These are phyloP conservation scores for Psettodes erumei DNA, from an alignment of 2,113 vertebrate species.

Conservation along the genomic window DNA sequence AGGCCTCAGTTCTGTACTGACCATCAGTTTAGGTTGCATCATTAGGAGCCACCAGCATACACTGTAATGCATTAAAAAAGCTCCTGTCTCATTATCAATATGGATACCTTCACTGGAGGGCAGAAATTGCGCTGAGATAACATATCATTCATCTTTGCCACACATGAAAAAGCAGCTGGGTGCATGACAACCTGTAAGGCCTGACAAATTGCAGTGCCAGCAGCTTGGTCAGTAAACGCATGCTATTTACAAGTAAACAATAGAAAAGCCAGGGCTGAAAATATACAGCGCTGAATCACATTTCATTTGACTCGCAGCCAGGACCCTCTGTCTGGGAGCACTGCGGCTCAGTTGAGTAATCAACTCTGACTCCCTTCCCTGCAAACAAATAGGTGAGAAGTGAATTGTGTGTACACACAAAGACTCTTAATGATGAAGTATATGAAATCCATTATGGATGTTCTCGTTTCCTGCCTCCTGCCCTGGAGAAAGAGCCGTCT, in stretches of 20 bases:
- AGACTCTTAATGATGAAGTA: conserved; percentile 61
- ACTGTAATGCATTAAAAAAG: conserved; percentile 18
- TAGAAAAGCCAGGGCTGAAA: conserved; percentile 43
- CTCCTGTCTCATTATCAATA: conserved; percentile 57
- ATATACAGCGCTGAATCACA: conserved; percentile 35
- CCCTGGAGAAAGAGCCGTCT: conserved; percentile 62
- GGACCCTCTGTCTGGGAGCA: conserved; percentile 34
- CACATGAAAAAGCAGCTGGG: conserved; percentile 41
- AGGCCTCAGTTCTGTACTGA: not conserved
- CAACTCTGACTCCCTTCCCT: conserved; percentile 56
- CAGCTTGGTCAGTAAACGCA: conserved; percentile 44
- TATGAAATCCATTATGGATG: conserved; percentile 69
- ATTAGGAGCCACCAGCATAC: not conserved
- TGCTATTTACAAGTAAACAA: conserved; percentile 64
- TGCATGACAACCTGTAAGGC: conserved; percentile 36
- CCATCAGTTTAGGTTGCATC: not conserved
- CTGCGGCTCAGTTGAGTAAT: conserved; percentile 40
- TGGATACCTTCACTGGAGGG: conserved; percentile 61
- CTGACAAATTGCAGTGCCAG: conserved; percentile 57
- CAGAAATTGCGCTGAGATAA: conserved; percentile 38
- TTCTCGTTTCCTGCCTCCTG: conserved; percentile 55
- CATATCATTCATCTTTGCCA: conserved; percentile 60
- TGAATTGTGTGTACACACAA: conserved; percentile 59
- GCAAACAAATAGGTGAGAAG: conserved; percentile 64
- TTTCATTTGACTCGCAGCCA: conserved; percentile 60